Evolutionary conservation across 1,140 invertebrate species (phyloP), one percentile per base, ranked within the genome.

Genomic region (Ostrea edulis): DNA sequence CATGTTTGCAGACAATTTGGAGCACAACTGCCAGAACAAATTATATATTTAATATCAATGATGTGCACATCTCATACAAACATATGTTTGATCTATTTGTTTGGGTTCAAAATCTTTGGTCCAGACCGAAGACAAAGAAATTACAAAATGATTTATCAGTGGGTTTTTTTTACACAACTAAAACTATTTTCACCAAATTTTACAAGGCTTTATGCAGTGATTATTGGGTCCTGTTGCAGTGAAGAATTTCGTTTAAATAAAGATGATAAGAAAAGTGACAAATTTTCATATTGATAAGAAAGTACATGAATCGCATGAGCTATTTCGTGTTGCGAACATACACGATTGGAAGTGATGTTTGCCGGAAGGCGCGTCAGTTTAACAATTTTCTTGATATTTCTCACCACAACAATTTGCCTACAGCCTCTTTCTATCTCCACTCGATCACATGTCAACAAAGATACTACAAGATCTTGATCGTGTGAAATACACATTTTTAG

Each of bases 401-500:
- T 77, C 68, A 25, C 68, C 5, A 77, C 68, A 77, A 77, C 25
- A 29, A 77, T 77, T 77, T 25, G 25, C 68, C 68, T 77, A 9
- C 22, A 77, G 68, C 68, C 22, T 77, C 68, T 29, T 29, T 29
- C 14, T 77, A 77, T 77, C 68, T 22, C 68, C 68, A 77, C 29
- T 77, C 29, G 29, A 77, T 77, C 68, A 77, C 25, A 29, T 77
- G 25, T 77, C 22, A 35, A 12, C 25, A 77, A 35, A 5, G 25
- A 35, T 77, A 8, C 29, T 12, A 14, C 35, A 25, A 4, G 68
- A 77, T 77, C 68, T 77, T 29, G 68, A 77, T 77, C 25, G 25
- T 77, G 68, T 77, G 25, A 77, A 77, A 77, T 77, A 77, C 68
- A 77, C 65, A 71, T n/a, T 2, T 62, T 25, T 58, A 71, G 3